Conservation (phyloP, 2,113 vertebrate species). For the Polypterus senegalus region DNA sequence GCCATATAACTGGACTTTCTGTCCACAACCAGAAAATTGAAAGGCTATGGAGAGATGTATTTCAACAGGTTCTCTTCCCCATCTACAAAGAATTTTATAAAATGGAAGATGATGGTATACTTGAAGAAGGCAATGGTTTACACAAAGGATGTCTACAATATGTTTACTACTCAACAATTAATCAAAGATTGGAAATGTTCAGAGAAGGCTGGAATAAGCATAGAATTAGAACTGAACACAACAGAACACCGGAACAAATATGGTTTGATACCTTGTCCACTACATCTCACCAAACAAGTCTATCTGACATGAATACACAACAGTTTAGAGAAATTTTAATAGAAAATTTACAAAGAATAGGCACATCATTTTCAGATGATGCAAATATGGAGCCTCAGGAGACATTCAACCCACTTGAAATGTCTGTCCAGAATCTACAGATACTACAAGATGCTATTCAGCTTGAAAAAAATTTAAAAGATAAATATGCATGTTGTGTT, state of each 20-base stretch:
- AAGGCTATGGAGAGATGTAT: too few relatives aligned
- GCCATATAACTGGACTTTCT: too few relatives aligned
- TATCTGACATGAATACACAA: not conserved
- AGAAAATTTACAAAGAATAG: slow-evolving; percentile 2
- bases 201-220: slow-evolving; percentile 3
- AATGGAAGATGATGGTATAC: too few relatives aligned
- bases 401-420: not conserved
- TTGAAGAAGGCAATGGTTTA: too few relatives aligned
- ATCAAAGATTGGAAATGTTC: not conserved
- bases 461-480: not conserved
- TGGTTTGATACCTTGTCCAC: not conserved
- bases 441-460: not conserved
- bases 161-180: too few relatives aligned
- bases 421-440: not conserved
- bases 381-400: not conserved
- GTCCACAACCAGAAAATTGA: too few relatives aligned
- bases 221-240: slow-evolving; percentile 1
- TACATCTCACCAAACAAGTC: not conserved
- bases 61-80: too few relatives aligned
- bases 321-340: not conserved
- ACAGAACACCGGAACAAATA: slow-evolving; percentile 1
- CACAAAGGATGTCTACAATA: too few relatives aligned
- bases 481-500: not conserved
- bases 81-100: too few relatives aligned
- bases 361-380: not conserved